Evolutionary conservation across 1,140 invertebrate genomes (phyloP).

Genomic region (Trichonephila clavipes): DNA sequence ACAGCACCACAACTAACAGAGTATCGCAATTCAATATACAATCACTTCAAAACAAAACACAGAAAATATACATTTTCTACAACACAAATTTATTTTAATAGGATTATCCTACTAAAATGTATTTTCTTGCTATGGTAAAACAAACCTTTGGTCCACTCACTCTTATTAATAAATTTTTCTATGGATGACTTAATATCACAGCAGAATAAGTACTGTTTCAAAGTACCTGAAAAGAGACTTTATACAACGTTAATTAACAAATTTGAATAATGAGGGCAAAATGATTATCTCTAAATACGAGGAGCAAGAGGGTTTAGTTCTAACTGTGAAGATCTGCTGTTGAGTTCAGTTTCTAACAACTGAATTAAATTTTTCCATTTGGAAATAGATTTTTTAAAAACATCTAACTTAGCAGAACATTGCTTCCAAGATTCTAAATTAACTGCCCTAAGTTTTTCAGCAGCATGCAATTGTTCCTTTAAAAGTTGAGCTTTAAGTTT

Average conservation of each 20-base stretch:
- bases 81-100: neutral
- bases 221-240: constrained; percentile 26
- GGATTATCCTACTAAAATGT: neutral
- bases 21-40: neutral
- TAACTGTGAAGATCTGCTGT: neutral
- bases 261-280: neutral
- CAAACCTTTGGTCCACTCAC: constrained; percentile 19
- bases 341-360: constrained; percentile 33
- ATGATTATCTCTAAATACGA: neutral
- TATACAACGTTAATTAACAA: neutral
- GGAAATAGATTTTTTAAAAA: constrained; percentile 22
- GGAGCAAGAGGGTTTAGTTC: neutral
- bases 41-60: neutral
- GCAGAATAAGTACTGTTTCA: neutral
- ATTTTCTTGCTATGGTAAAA: neutral
- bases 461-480: constrained; percentile 57
- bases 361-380: neutral
- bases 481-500: constrained; percentile 51
- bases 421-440: constrained; percentile 52
- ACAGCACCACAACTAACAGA: neutral
- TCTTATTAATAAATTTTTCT: neutral
- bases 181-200: constrained; percentile 5
- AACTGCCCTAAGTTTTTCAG: constrained; percentile 18
- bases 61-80: neutral
- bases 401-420: neutral